A percentile compares a stretch with the other conserved stretches of the same genome.
Conservation (phyloP, 2,888 invertebrate species). For the Spodoptera picta region DNA sequence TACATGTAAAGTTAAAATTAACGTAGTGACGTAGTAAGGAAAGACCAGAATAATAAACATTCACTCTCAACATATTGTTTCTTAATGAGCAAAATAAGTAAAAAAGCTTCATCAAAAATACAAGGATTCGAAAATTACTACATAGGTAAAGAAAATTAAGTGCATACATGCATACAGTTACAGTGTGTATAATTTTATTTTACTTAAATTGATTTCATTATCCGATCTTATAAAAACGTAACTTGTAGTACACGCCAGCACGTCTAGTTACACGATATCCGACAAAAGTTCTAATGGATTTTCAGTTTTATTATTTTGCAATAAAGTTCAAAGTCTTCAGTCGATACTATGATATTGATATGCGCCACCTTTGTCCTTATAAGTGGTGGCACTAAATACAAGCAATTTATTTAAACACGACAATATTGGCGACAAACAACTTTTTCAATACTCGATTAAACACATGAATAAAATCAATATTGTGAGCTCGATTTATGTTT, state of each 20-base stretch:
- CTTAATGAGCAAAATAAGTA: slow-evolving; percentile 1
- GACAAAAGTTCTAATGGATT: too few relatives aligned
- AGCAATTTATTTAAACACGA: slow-evolving; percentile 44
- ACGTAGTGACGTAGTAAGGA: too few relatives aligned
- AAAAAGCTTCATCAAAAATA: slow-evolving; percentile 30
- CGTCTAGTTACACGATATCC: too few relatives aligned
- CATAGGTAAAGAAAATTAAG: slow-evolving; percentile 17
- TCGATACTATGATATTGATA: slow-evolving; percentile 37
- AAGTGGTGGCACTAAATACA: slow-evolving; percentile 10
- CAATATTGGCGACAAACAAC: slow-evolving; percentile 31
- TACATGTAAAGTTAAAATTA: too few relatives aligned
- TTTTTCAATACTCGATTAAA: slow-evolving; percentile 44
- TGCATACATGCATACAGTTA: slow-evolving; percentile 3
- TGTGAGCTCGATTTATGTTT: slow-evolving; percentile 28
- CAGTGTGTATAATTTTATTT: slow-evolving; percentile 15
- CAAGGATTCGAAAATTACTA: slow-evolving; percentile 26
- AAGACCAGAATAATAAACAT: too few relatives aligned
- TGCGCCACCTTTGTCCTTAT: slow-evolving; percentile 19
- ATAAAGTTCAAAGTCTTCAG: too few relatives aligned
- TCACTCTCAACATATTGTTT: background rate
- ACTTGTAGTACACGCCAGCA: background rate
- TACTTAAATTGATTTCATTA: slow-evolving; percentile 9
- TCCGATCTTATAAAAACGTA: slow-evolving; percentile 33
- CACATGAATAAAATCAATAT: slow-evolving; percentile 51
- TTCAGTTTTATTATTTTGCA: too few relatives aligned